Base-by-base conservation (phyloP, 1,140 invertebrate species). In the Lordiphosa mommai region DNA sequence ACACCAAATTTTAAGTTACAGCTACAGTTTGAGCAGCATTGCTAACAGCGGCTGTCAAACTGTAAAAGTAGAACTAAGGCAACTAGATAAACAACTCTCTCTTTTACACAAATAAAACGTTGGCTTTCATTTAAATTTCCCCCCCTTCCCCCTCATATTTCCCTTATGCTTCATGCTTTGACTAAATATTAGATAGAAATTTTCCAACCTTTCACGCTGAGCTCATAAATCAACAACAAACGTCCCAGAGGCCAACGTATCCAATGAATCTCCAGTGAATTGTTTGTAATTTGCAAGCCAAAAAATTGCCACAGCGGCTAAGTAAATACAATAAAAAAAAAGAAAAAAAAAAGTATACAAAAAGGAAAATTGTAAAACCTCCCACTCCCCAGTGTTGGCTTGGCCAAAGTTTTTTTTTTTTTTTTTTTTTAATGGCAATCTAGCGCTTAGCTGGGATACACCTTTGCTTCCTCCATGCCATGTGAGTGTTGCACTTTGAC, bases 341-440 rank as follows among this genome's bases (percentile, higher is more conserved):
- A 8, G 30, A 3, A 7, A 53, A 7, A 5, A 4, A 16, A n/a
- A 13, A 16, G 4, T 20, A 17, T 17, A 12, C 34, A 44, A 44
- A 20, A 46, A 40, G 43, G 34, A 49, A 36, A 33, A 49, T 27
- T 7, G 23, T 27, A 6, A 32, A 23, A 32, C 48, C 8, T 14
- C 5, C 10, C 10, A 1, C 7, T 10, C 13, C 34, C 16, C 20
- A 23, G 29, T 41, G 33, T 60, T 48, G 29, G 17, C 40, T 5
- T 8, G 47, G 30, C 40, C 34, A 41, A 67, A 65, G 58, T 63
- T 82, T 79, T 27, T n/a, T n/a, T n/a, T n/a, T n/a, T n/a, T n/a
- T n/a, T n/a, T n/a, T n/a, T n/a, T n/a, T n/a, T 27, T 80, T 74
- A 82, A 74, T 82, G 76, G 76, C 74, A 74, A 80, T 74, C 74